These are phyloP conservation scores for Caerostris darwini DNA, from an alignment of 1,140 invertebrate species.

Conservation along the genomic window DNA sequence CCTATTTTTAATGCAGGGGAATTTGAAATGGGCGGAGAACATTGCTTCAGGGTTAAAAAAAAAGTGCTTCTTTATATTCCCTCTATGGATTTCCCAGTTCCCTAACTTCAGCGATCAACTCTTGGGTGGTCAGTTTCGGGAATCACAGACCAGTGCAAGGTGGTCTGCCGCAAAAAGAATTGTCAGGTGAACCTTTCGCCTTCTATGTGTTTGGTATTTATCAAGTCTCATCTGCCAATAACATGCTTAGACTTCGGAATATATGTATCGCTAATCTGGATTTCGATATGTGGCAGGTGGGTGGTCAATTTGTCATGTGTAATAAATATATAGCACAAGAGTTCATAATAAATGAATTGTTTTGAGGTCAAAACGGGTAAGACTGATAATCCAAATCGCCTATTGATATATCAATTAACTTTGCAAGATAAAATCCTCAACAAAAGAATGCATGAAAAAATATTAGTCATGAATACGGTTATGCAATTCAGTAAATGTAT, in stretches of 20 bases:
- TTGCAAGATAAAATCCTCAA: no score
- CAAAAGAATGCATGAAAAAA: no score
- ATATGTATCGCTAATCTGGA: background rate
- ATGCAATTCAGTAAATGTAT: no score
- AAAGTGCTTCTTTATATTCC: constrained; percentile 1
- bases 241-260: background rate
- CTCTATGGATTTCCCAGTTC: background rate
- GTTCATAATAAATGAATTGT: no score
- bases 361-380: no score
- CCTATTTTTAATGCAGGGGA: constrained; percentile 25
- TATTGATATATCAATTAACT: no score
- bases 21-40: constrained; percentile 3
- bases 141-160: constrained; percentile 12
- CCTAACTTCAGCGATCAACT: background rate
- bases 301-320: constrained; percentile 28
- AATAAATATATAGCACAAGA: no score
- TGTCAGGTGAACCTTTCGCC: background rate
- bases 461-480: no score
- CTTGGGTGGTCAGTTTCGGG: constrained; percentile 50
- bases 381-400: no score
- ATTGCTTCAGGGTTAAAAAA: background rate
- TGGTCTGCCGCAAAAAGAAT: background rate
- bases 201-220: constrained; percentile 34
- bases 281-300: background rate
- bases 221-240: constrained; percentile 9